Evolutionary conservation across 2,797 vertebrate genomes (phyloP).

Genomic region (Leuciscus waleckii): DNA sequence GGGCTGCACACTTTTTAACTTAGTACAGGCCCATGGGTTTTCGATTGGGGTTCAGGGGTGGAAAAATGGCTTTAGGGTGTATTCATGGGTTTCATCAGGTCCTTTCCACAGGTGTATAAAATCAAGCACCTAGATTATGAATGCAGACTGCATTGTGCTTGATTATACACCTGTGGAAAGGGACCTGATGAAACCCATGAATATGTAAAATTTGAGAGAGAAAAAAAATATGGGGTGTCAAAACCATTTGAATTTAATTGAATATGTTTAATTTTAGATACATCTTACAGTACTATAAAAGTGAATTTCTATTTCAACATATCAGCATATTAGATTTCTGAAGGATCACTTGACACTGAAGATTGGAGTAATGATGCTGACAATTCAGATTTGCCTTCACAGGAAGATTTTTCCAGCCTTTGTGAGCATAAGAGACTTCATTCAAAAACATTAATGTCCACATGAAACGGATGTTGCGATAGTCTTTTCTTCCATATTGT

Average conservation of each 20-base stretch:
- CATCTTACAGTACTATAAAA: no score
- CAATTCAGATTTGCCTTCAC: not conserved
- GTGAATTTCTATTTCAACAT: no score
- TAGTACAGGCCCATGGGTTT: not conserved
- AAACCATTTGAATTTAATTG: not conserved
- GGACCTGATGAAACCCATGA: no score
- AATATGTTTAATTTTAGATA: not conserved
- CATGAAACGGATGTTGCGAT: not conserved
- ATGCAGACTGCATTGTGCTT: no score
- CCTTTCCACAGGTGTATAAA: no score
- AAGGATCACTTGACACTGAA: not conserved
- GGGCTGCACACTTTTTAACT: not conserved
- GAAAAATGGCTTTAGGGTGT: not conserved
- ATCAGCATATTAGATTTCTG: not conserved
- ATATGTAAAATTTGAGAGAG: not conserved
- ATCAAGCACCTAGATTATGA: no score
- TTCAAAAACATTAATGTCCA: not conserved
- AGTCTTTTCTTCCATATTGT: not conserved
- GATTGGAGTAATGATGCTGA: not conserved
- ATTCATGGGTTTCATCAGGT: no score
- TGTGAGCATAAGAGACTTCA: not conserved
- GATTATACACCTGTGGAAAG: no score
- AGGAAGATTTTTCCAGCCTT: not conserved
- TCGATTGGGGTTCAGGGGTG: not conserved
- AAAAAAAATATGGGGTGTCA: no score